Evolutionary conservation across 2,113 vertebrate genomes (phyloP).

Genomic region (Pterocles burchelli): DNA sequence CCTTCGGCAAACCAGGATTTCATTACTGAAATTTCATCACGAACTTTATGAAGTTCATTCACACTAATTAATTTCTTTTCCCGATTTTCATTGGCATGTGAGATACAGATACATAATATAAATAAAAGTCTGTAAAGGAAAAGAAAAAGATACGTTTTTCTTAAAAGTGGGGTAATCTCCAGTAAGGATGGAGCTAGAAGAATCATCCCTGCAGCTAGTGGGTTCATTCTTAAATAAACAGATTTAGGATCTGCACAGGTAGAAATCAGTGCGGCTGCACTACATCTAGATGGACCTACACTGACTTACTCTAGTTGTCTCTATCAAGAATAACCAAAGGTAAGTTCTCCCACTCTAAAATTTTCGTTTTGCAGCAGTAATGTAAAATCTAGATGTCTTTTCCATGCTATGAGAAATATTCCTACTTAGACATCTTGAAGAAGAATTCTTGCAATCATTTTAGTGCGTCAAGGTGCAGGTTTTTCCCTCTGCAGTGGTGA

Average conservation of each 20-base stretch:
- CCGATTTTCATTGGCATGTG: slow-evolving; percentile 22
- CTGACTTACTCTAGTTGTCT: background rate
- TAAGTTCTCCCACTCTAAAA: background rate
- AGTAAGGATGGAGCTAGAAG: background rate
- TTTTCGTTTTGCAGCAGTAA: background rate
- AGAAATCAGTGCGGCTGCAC: background rate
- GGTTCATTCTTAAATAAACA: background rate
- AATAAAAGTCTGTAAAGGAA: background rate
- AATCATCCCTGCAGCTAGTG: background rate
- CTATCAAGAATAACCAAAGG: background rate
- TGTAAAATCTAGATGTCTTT: background rate
- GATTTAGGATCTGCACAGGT: background rate
- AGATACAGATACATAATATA: background rate
- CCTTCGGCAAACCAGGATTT: slow-evolving; percentile 40
- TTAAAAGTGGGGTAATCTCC: background rate
- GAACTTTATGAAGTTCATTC: slow-evolving; percentile 28
- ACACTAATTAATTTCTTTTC: slow-evolving; percentile 43
- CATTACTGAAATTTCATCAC: slow-evolving; percentile 30
- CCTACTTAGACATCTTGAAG: background rate
- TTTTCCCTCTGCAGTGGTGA: background rate
- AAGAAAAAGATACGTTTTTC: background rate
- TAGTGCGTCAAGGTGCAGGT: background rate
- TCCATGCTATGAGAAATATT: background rate
- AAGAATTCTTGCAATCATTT: background rate
- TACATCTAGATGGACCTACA: background rate